Base-by-base conservation (phyloP, 2,113 vertebrate species). In the Brachypteracias leptosomus region DNA sequence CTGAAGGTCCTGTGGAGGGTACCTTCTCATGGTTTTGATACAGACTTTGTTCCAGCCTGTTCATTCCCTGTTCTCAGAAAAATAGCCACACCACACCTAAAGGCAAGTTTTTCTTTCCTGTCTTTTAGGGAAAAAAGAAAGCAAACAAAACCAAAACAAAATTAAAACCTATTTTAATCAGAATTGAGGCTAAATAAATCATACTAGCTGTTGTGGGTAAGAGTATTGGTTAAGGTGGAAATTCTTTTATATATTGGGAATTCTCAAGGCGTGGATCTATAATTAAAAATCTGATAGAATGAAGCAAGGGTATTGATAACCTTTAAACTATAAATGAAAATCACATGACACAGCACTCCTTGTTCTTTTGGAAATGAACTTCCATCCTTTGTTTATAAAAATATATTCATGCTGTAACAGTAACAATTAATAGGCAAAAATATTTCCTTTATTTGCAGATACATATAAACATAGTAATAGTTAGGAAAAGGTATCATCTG, bases 21-120 rank as follows among this genome's bases (percentile, higher is more conserved):
- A 59, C 14, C 16, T 67, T 72, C 38, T 71, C 35, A 29, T 14
- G 4, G 9, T 51, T 90, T 90, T 65, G 9, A 28, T 80, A 25
- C 13, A 59, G 42, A 17, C 4, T 36, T 54, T 0, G 0, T 55
- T 72, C 35, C 49, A 67, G 26, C n/a, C 19, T 28, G 1, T 35
- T 59, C 4, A 36, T 70, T 92, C 59, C 18, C 5, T 72, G 5
- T 52, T 38, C 13, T 76, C 35, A 57, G 52, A 72, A 73, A 59
- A 46, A 58, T 35, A 82, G 10, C n/a, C 13, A 36, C 13, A 11
- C 3, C 10, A 11, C 2, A 17, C 1, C 2, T 42, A 36, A 38
- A 7, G 33, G 10, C 14, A 51, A 4, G 16, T 59, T 51, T 20
- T 21, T 38, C 18, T 86, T 76, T 52, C 12, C 16, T 54, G 17